Evolutionary conservation across 1,140 invertebrate species (phyloP), one percentile per base, ranked within the genome.

Genomic region (Periplaneta americana): DNA sequence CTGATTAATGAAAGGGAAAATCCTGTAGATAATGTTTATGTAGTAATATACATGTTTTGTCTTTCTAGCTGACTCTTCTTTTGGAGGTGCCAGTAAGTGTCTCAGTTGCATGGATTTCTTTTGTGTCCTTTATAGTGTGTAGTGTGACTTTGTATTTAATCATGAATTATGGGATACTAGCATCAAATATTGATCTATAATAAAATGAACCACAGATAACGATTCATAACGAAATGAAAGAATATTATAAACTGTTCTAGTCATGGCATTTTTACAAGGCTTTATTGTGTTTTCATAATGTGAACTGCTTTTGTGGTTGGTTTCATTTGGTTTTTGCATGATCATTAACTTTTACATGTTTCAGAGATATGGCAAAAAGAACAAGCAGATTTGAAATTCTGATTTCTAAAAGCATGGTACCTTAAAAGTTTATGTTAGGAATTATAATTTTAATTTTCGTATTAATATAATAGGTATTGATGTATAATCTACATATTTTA

Each of bases 31-130:
- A 66, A 28, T 66, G 22, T 28, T 2, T 66, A 28, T 66, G n/a
- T 66, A 28, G 22, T 66, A 66, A 66, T 39, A n/a, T 66, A 66
- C 48, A 28, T 66, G 4, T 66, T 66, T 28, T 66, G 22, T 66
- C 80, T 83, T 83, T 87, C 83, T 91, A 96, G 94, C 93, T 91
- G 93, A 95, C 91, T 93, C 92, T 86, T 91, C 93, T 89, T 93
- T 93, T 94, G 94, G 93, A 95, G 94, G 94, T 91, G 92, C 94
- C 90, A 95, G 94, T 96, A 95, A 96, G 95, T 96, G 28, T 74
- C 32, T 15, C 79, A 48, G 10, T 81, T 82, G 34, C 10, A 82
- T 81, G 74, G 74, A 18, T 76, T 34, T 83, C 75, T 78, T 17
- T 79, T 33, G 35, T 80, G 31, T 18, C 22, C 32, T 34, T 32